Evolutionary conservation across 2,888 invertebrate species (phyloP), one percentile per base, ranked within the genome.

Genomic region (Sphecodes monilicornis): DNA sequence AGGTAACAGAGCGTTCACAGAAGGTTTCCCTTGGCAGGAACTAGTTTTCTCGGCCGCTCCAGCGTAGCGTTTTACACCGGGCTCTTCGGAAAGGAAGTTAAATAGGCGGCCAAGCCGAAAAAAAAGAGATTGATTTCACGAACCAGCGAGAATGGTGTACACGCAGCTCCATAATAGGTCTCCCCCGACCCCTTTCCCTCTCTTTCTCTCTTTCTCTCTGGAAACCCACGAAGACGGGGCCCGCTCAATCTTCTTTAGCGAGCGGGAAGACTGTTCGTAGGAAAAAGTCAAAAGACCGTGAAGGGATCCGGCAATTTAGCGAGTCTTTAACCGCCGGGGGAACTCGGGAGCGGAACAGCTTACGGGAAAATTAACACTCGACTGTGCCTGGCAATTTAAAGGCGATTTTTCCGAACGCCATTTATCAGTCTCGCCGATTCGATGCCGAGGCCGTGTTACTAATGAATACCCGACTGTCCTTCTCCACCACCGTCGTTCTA

Each of bases 101-200:
- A 83, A 54, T 66, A 72, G 72, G 4, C 64, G 46, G 39, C 46
- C 26, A 1, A 32, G 3, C 6, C n/a, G n/a, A 71, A 60, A 60
- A 32, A 76, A 79, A 54, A 78, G 60, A 64, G 76, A 82, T 84
- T 70, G 83, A 84, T 84, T 82, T 64, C 46, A 43, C 64, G 54
- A 57, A 43, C 66, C 66, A 26, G 46, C 18, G 76, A 60, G 57
- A 46, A 70, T n/a, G 46, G 57, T 75, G 18, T 64, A 66, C 50
- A 70, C 60, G 74, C 69, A 22, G 41, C 75, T 72, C 72, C 54
- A 76, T 46, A 83, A 76, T 75, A 43, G 82, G 82, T 57, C 72
- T 57, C 57, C 83, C 16, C 43, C 29, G 16, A 29, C 29, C 26
- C 32, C 26, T 26, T 57, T 57, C 57, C 64, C 72, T 57, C 32